phyloP scores from a whole-genome alignment of 2,888 invertebrate species.

The Horisme vitalbata region DNA sequence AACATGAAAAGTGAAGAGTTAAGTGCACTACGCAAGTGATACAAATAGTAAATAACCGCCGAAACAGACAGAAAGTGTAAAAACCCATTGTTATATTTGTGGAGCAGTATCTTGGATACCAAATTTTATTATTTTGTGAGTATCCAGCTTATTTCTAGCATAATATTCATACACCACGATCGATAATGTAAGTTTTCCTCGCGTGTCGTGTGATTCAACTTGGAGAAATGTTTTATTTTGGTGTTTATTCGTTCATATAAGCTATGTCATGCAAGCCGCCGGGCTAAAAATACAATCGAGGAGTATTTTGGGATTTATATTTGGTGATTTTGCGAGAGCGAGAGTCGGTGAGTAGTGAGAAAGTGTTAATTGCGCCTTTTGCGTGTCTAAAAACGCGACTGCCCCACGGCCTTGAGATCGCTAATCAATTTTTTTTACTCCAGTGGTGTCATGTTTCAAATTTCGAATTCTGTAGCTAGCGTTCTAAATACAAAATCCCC shows the following conservation, averaged over 20 bases:
- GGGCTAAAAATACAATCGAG: slow-evolving; percentile 72
- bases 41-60: slow-evolving; percentile 35
- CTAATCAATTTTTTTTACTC: slow-evolving; percentile 29
- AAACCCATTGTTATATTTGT: slow-evolving; percentile 43
- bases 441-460: slow-evolving; percentile 31
- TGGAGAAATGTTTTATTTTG: slow-evolving; percentile 49
- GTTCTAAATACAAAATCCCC: too few species aligned
- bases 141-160: slow-evolving; percentile 56
- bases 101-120: slow-evolving; percentile 63
- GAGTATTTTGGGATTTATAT: slow-evolving; percentile 73
- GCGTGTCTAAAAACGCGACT: slow-evolving; percentile 41
- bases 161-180: slow-evolving; percentile 53
- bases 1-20: slow-evolving; percentile 57
- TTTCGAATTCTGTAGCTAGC: too few species aligned
- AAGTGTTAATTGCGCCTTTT: slow-evolving; percentile 62
- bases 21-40: slow-evolving; percentile 62
- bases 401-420: slow-evolving; percentile 56
- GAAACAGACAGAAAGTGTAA: slow-evolving; percentile 32
- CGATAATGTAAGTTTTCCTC: slow-evolving; percentile 53
- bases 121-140: slow-evolving; percentile 67
- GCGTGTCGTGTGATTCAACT: slow-evolving; percentile 51
- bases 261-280: slow-evolving; percentile 63
- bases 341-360: slow-evolving; percentile 66
- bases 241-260: slow-evolving; percentile 47
- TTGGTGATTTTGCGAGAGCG: slow-evolving; percentile 71